A percentile compares a stretch with the other conserved stretches of the same genome.
These are phyloP conservation scores for Lasioglossum pauxillum DNA, from an alignment of 2,888 invertebrate species.

Conservation along the genomic window DNA sequence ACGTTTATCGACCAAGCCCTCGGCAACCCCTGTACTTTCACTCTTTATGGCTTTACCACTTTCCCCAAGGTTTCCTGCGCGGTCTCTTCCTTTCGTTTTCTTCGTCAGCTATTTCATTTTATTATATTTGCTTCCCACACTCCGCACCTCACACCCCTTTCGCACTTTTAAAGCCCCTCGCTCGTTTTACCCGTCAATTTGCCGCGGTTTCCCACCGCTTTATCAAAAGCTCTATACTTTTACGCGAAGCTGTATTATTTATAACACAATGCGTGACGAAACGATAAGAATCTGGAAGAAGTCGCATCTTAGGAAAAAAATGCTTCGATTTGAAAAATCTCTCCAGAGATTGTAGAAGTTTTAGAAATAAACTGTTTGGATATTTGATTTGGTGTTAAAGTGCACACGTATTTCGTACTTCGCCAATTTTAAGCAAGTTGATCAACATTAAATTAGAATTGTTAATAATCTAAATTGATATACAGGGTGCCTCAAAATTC, in stretches of 20 bases:
- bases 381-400: too few relatives aligned
- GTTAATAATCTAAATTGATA: not conserved
- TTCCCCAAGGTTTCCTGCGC: not conserved
- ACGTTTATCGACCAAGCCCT: not conserved
- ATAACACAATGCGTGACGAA: not conserved
- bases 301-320: too few relatives aligned
- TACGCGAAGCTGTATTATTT: not conserved
- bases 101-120: slow-evolving; percentile 11
- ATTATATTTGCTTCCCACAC: not conserved
- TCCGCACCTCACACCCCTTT: not conserved
- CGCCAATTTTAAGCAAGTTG: too few relatives aligned
- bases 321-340: too few relatives aligned
- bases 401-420: too few relatives aligned
- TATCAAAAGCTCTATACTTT: not conserved
- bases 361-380: too few relatives aligned
- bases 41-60: slow-evolving; percentile 11
- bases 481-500: too few relatives aligned
- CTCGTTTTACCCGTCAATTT: not conserved
- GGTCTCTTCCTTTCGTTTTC: not conserved
- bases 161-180: not conserved
- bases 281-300: not conserved
- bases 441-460: too few relatives aligned
- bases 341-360: too few relatives aligned
- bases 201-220: not conserved
- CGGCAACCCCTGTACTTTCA: not conserved